Evolutionary conservation across 2,113 vertebrate genomes (phyloP), one percentile per base, ranked within the genome.

Genomic region (Hyperoodon ampullatus): DNA sequence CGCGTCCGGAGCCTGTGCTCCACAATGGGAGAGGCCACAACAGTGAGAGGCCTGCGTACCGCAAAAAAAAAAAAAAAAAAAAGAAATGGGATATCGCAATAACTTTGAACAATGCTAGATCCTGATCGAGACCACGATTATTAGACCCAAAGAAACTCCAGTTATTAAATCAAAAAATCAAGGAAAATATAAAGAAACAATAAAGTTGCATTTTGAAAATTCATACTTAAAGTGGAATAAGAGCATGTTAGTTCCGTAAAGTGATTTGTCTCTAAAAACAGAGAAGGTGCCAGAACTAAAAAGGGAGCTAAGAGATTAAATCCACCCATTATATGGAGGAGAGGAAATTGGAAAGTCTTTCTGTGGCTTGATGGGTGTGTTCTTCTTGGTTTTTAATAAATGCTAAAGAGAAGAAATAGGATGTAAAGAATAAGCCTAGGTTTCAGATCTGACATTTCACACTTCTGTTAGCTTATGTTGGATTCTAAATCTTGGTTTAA

Each of bases 101-200:
- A 88, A 83, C 5, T 83, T 58, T 44, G 47, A 21, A 33, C 28
- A 88, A 47, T 74, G 23, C 9, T 75, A 71, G 10, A 77, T 39
- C 13, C 6, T 90, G 10, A 11, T 18, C 50, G 23, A 86, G 10
- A 75, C 23, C 8, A 70, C 0, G 0, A 3, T 47, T 42, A 24
- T 53, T 78, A 78, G 23, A 60, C 6, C 42, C 60, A 68, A 70
- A 28, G 80, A 70, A 39, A 12, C 8, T 5, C 14, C 35, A 60
- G 8, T 39, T 63, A 55, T 82, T 82, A 58, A 4, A 66, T 75
- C 12, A 61, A 78, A 81, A 58, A 81, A 42, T 39, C 4, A 33
- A 42, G 19, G 16, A 53, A 72, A 65, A 47, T 50, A 39, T 35
- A 8, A 33, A 23, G 0, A 88, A 66, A 8, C 24, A 80, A 39